Conservation (phyloP, 2,113 vertebrate species). For the Zeus faber region DNA sequence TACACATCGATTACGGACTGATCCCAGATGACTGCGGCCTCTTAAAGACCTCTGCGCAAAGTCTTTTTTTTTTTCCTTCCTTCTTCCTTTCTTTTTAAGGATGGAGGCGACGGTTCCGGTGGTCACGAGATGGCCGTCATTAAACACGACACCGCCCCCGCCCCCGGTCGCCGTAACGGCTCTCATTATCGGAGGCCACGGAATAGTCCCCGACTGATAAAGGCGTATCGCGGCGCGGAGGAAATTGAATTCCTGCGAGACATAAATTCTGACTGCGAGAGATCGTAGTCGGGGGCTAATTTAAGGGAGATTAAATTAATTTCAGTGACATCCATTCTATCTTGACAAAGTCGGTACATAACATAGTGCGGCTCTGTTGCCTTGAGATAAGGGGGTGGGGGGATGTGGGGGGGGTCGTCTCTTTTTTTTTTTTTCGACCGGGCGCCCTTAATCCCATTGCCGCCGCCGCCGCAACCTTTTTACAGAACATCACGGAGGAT, state of each 20-base stretch:
- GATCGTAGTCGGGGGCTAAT: constrained; percentile 86
- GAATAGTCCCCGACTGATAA: constrained; percentile 72
- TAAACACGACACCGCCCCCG: constrained; percentile 36
- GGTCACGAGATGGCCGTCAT: constrained; percentile 65
- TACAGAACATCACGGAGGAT: constrained; percentile 60
- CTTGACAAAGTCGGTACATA: constrained; percentile 61
- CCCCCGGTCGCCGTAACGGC: constrained; percentile 41
- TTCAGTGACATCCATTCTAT: constrained; percentile 91
- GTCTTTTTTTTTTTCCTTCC: constrained; percentile 18
- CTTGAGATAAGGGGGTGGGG: constrained; percentile 70
- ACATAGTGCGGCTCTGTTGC: constrained; percentile 69
- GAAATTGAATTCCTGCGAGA: constrained; percentile 87
- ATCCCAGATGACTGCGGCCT: constrained; percentile 10
- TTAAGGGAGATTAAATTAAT: constrained; percentile 96
- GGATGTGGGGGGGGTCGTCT: constrained; percentile 65
- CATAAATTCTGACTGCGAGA: constrained; percentile 74
- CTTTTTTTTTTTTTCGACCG: no score
- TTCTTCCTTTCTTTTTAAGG: not conserved
- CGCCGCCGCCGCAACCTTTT: constrained; percentile 62
- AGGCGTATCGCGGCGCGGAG: constrained; percentile 74
- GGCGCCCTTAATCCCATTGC: constrained; percentile 66
- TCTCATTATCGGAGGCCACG: constrained; percentile 67
- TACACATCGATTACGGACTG: constrained; percentile 25
- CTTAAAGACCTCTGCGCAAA: not conserved
- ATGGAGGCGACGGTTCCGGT: constrained; percentile 41